phyloP scores from a whole-genome alignment of 2,888 invertebrate species.

The Andrena dorsata region DNA sequence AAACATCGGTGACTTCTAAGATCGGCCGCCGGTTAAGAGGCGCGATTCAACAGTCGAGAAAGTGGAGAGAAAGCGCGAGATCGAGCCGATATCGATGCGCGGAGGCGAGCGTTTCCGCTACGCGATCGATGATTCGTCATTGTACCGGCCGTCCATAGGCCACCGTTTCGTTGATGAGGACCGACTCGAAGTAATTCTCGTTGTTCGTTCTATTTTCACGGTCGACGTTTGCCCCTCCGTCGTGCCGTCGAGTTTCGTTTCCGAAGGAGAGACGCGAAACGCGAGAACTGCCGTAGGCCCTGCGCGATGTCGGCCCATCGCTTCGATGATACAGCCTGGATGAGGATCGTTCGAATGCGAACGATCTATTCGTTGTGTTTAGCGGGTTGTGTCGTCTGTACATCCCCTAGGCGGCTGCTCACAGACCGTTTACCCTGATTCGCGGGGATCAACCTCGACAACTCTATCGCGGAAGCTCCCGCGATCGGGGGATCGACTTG shows the following conservation, averaged over 20 bases:
- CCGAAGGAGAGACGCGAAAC: constrained; percentile 20
- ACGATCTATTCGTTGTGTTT: constrained; percentile 49
- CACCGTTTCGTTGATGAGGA: constrained; percentile 70
- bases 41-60: constrained; percentile 4
- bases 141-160: constrained; percentile 67
- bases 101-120: constrained; percentile 21
- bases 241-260: constrained; percentile 1
- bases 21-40: background rate
- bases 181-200: constrained; percentile 58
- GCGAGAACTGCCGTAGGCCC: constrained; percentile 52
- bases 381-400: constrained; percentile 23
- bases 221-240: background rate
- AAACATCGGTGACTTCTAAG: background rate
- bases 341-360: constrained; percentile 16
- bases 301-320: constrained; percentile 30
- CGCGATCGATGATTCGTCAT: constrained; percentile 60
- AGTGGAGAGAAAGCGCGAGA: constrained; percentile 2
- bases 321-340: constrained; percentile 26
- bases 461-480: background rate
- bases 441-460: constrained; percentile 12
- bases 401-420: constrained; percentile 18
- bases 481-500: background rate
- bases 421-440: constrained; percentile 54
- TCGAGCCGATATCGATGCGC: constrained; percentile 22
- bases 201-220: constrained; percentile 33